phyloP scores from a whole-genome alignment of 1,140 invertebrate species.

The Micrasema minimum region DNA sequence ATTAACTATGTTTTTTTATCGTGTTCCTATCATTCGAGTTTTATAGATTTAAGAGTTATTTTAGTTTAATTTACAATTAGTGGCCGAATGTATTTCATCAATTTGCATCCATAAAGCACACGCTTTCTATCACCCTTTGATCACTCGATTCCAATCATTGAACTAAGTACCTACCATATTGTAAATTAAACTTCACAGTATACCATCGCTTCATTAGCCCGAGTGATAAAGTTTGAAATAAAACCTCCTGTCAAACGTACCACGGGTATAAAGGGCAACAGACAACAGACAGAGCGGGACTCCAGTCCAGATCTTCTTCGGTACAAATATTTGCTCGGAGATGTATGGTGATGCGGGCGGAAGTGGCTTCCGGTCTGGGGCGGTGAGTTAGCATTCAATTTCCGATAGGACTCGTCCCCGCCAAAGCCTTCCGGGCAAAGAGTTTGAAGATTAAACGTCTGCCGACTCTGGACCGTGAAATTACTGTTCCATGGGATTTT shows the following conservation, averaged over 20 bases:
- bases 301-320: constrained; percentile 11
- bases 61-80: too few relatives aligned
- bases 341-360: constrained; percentile 33
- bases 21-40: too few relatives aligned
- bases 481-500: too few relatives aligned
- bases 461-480: constrained; percentile 8
- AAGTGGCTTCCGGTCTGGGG: constrained; percentile 17
- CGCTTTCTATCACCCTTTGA: too few relatives aligned
- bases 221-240: constrained; percentile 5
- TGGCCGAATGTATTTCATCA: too few relatives aligned
- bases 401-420: constrained; percentile 31
- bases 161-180: too few relatives aligned
- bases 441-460: constrained; percentile 36
- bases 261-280: constrained; percentile 18
- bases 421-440: constrained; percentile 29
- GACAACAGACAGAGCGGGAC: too few relatives aligned
- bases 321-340: constrained; percentile 22
- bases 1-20: too few relatives aligned
- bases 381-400: constrained; percentile 43
- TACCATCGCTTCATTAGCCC: constrained; percentile 21
- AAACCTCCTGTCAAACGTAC: constrained; percentile 16
- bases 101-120: too few relatives aligned
- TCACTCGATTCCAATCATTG: too few relatives aligned
- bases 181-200: too few relatives aligned
- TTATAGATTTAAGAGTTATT: too few relatives aligned